These are phyloP conservation scores for Bombus pyrosoma DNA, from an alignment of 1,140 invertebrate species.

Conservation along the genomic window DNA sequence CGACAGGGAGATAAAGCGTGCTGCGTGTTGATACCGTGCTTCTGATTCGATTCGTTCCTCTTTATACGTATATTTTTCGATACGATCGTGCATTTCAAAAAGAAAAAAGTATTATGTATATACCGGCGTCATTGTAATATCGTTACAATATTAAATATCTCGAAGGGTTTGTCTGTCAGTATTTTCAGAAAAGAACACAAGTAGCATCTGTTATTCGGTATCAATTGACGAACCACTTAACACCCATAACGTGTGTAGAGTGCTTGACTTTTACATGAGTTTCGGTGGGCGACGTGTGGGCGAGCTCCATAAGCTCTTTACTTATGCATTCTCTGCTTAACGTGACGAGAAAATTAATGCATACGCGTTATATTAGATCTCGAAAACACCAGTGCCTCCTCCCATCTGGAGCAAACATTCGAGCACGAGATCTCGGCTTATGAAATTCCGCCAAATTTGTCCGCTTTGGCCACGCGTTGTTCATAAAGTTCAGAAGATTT, in stretches of 20 bases:
- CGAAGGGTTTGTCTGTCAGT: neutral
- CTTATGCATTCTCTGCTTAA: constrained; percentile 67
- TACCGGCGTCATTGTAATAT: neutral
- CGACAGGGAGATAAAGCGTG: constrained; percentile 55
- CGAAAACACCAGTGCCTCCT: constrained; percentile 10
- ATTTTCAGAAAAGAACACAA: constrained; percentile 43
- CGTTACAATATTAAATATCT: neutral
- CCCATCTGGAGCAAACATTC: neutral
- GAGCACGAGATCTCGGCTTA: neutral
- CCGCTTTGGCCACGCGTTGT: neutral
- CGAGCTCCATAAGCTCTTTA: constrained; percentile 63
- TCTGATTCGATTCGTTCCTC: constrained; percentile 37
- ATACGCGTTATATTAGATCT: constrained; percentile 21
- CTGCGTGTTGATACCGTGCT: constrained; percentile 36
- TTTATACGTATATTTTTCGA: neutral
- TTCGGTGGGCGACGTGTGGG: constrained; percentile 70
- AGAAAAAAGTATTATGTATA: neutral
- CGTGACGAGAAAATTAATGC: constrained; percentile 61
- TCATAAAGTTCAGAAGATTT: neutral
- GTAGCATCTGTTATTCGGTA: constrained; percentile 54
- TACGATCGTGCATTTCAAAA: constrained; percentile 5
- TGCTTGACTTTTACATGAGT: constrained; percentile 62
- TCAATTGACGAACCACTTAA: constrained; percentile 72
- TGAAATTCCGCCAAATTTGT: neutral
- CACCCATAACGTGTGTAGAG: constrained; percentile 60